Percentiles rank a stretch among this genome's conserved stretches.
Evolutionary conservation across 2,113 vertebrate species (phyloP).

Genomic region (Galemys pyrenaicus): DNA sequence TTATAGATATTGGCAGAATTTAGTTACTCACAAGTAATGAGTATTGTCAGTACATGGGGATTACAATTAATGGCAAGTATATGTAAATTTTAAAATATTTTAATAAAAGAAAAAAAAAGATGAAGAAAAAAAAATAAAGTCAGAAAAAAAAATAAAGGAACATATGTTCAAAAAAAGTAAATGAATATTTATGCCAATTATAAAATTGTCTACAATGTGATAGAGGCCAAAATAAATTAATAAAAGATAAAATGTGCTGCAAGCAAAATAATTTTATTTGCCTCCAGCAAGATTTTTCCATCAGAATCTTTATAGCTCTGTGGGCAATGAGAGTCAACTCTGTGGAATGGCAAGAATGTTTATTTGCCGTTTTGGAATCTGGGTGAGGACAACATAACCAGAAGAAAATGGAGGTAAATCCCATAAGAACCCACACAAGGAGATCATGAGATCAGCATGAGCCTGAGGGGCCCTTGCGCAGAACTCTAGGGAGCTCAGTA

Average conservation of each 20-base stretch:
- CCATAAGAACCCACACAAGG: background rate
- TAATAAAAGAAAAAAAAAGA: too few relatives aligned
- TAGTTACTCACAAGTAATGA: background rate
- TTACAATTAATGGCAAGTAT: too few relatives aligned
- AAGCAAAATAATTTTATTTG: background rate
- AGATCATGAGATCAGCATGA: background rate
- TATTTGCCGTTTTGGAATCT: background rate
- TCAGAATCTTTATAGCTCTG: background rate
- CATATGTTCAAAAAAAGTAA: background rate
- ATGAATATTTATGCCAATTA: background rate
- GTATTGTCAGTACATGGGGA: too few relatives aligned
- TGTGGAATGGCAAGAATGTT: background rate
- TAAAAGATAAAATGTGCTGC: background rate
- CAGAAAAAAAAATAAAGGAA: too few relatives aligned
- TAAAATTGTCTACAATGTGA: constrained; percentile 1
- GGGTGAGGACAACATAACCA: background rate
- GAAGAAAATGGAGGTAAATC: background rate
- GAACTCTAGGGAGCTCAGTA: background rate
- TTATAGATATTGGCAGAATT: background rate
- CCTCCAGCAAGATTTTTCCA: background rate
- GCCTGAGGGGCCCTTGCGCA: too few relatives aligned
- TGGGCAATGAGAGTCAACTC: background rate
- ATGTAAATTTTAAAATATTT: too few relatives aligned
- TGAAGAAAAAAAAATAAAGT: too few relatives aligned
- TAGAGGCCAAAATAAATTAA: background rate